Percentiles rank a stretch among this genome's conserved stretches.
Evolutionary conservation across 1,140 invertebrate genomes (phyloP).

Genomic region (Sarcophaga bullata): DNA sequence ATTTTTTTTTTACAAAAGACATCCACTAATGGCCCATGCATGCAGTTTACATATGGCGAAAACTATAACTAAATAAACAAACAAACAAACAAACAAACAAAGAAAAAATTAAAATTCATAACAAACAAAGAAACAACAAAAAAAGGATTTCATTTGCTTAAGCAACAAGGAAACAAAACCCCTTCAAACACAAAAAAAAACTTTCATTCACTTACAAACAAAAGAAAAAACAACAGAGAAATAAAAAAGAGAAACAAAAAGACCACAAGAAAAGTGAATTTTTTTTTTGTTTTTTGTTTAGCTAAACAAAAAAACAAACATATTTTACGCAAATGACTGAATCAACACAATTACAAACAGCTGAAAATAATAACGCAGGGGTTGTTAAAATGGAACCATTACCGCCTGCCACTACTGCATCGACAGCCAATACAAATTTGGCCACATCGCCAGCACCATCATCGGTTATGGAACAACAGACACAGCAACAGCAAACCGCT

Average conservation of each 20-base stretch:
- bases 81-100: too few relatives aligned
- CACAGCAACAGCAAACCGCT: conserved; percentile 39
- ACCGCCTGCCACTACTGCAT: conserved; percentile 51
- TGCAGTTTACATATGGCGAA: too few relatives aligned
- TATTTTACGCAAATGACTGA: conserved; percentile 59
- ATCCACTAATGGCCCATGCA: too few relatives aligned
- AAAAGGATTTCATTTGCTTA: too few relatives aligned
- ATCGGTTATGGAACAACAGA: conserved; percentile 41
- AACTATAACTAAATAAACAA: too few relatives aligned
- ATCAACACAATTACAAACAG: conserved; percentile 64
- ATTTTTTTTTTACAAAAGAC: background rate
- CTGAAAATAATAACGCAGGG: conserved; percentile 64
- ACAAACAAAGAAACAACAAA: too few relatives aligned
- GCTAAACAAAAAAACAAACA: conserved; percentile 2
- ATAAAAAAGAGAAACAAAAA: background rate
- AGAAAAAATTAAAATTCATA: too few relatives aligned
- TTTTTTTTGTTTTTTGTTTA: too few relatives aligned
- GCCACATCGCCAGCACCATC: conserved; percentile 46
- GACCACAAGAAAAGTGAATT: background rate
- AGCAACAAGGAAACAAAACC: background rate
- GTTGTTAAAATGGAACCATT: conserved; percentile 65
- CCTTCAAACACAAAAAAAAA: background rate
- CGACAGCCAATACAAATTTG: conserved; percentile 51
- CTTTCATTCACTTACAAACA: background rate
- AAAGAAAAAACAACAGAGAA: background rate